Evolutionary conservation across 2,797 vertebrate genomes (phyloP), one percentile per base, ranked within the genome.

Genomic region (Peromyscus aztecus): DNA sequence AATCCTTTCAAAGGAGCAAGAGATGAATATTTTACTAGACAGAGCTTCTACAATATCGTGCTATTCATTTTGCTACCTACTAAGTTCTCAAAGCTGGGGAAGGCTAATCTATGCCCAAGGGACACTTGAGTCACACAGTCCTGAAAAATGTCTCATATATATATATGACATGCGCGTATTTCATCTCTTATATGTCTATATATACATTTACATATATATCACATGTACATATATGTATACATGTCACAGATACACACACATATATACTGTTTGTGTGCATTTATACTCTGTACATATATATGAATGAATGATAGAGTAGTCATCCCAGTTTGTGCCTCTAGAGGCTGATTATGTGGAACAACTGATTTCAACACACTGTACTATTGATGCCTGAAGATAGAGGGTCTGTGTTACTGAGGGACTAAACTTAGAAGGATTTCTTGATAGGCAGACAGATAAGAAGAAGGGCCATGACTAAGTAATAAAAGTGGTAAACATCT

Each of bases 91-190:
- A 92, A 89, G 6, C 17, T 69, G 49, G 34, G 4, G 4, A 63
- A 23, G 4, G 1, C 6, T 29, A 29, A 65, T 31, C 6, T 6
- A 80, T 49, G 1, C 0, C 3, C 23, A 34, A 77, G 16, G 0
- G 14, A 6, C 34, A 81, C 27, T 34, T 40, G 80, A 85, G 81
- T 6, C 67, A 23, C 8, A 69, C 34, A 76, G 5, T 89, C 34
- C 55, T 49, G 34, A 11, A 27, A 80, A 31, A 4, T 17, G 16
- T 17, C 49, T 13, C 3, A n/a, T 69, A 69, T 69, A 46, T 46
- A 46, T 46, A 40, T 43, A 49, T 49, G 49, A 10, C 9, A 63
- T 63, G 6, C 19, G 16, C 5, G 1, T 61, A 12, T 69, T n/a
- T 73, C 37, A 24, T 40, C n/a, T 73, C 37, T 37, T 67, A n/a